Evolutionary conservation across 2,888 invertebrate species (phyloP), one percentile per base, ranked within the genome.

Genomic region (Xanthia icteritia): DNA sequence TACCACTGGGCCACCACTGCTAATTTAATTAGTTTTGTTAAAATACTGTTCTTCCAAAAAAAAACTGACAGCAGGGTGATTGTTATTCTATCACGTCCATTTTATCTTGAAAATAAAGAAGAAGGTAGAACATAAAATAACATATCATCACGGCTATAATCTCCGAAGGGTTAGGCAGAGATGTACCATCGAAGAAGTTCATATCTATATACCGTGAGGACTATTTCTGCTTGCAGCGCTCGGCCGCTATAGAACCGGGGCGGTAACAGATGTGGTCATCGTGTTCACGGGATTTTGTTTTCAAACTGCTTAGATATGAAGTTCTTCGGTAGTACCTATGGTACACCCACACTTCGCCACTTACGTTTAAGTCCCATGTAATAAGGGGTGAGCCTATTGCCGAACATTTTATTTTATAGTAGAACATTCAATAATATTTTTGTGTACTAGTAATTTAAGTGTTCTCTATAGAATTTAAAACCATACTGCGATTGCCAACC

Each of bases 381-480:
- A 27, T 56, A 56, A 11, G 13, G 56, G 56, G n/a, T 5, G 13
- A 56, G n/a, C 56, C 56, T 13, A 23, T 23, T 11, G 54, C n/a
- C 1, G 5, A n/a, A n/a, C 5, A 56, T 56, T 27, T 56, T 5
- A 56, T 27, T 2, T n/a, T 27, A 17, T 3, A 51, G 31, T 76
- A 42, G 56, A 64, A 36, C 3, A 56, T 63, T 58, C 9, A 58
- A 51, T 58, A 42, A 54, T 17, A 75, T 64, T 63, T 67, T 60
- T 65, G 11, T 56, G 17, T 31, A 39, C 5, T 15, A 42, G 17
- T 51, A 42, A 56, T 72, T 31, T n/a, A n/a, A n/a, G n/a, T n/a
- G n/a, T n/a, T n/a, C n/a, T n/a, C n/a, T n/a, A n/a, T n/a, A n/a
- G n/a, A n/a, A n/a, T n/a, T n/a, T n/a, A n/a, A n/a, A n/a, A n/a